phyloP scores from a whole-genome alignment of 2,797 vertebrate genomes.

The Halcyon badia region DNA sequence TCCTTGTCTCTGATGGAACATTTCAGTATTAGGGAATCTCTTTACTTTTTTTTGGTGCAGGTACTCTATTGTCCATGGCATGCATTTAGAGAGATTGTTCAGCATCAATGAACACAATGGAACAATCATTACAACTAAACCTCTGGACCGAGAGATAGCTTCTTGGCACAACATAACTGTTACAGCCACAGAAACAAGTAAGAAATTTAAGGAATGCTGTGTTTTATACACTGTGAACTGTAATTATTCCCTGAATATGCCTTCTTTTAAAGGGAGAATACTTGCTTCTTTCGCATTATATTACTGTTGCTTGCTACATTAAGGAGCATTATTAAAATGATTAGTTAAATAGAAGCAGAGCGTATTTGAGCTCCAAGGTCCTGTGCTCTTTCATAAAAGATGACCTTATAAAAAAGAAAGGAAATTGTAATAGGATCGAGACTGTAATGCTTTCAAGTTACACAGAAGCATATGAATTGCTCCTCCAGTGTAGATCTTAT shows the following conservation, averaged over 20 bases:
- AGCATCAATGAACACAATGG: constrained; percentile 89
- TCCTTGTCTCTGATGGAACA: background rate
- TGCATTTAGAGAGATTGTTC: constrained; percentile 81
- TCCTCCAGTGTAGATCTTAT: constrained; percentile 30
- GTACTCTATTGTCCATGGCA: constrained; percentile 86
- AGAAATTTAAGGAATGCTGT: background rate
- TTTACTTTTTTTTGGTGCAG: constrained; percentile 76
- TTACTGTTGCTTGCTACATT: constrained; percentile 19
- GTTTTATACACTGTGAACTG: background rate
- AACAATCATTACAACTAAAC: constrained; percentile 82
- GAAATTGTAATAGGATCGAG: constrained; percentile 4
- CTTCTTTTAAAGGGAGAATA: constrained; percentile 26
- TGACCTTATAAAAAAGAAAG: constrained; percentile 8
- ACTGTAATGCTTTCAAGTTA: constrained; percentile 6
- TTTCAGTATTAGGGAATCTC: background rate
- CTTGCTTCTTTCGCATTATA: constrained; percentile 15
- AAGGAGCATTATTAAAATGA: constrained; percentile 52
- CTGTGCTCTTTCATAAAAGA: constrained; percentile 46
- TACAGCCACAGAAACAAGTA: constrained; percentile 89
- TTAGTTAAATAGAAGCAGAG: constrained; percentile 23
- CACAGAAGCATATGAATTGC: constrained; percentile 18
- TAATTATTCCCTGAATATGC: constrained; percentile 39
- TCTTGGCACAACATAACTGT: constrained; percentile 93
- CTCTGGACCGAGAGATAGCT: constrained; percentile 89
- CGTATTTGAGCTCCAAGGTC: constrained; percentile 26